These are phyloP conservation scores for Calliphora vicina DNA, from an alignment of 1,140 invertebrate species.

Conservation along the genomic window DNA sequence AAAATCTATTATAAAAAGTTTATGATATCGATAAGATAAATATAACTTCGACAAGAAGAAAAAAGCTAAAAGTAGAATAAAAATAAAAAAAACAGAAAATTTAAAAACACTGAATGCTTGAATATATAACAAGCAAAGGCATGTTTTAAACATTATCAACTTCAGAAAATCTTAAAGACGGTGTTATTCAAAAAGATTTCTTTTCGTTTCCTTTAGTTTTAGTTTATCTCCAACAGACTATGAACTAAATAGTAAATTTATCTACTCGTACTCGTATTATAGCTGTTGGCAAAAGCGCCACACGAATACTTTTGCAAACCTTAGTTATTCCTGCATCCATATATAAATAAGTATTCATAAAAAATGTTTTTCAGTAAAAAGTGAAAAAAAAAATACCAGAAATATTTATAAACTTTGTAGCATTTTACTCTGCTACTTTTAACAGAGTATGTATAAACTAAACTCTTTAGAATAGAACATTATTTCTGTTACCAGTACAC, in stretches of 20 bases:
- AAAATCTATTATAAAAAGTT: slow-evolving; percentile 19
- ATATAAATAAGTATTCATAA: background rate
- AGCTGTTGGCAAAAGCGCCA: slow-evolving; percentile 25
- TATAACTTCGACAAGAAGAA: background rate
- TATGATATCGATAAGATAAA: slow-evolving; percentile 3
- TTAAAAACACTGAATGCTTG: background rate
- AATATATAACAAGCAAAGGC: slow-evolving; percentile 11
- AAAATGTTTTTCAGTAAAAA: no score
- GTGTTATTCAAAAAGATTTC: slow-evolving; percentile 23
- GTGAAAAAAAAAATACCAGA: background rate
- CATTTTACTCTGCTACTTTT: background rate
- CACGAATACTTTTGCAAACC: background rate
- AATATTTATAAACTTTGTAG: background rate
- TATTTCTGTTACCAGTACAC: background rate
- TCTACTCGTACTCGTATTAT: background rate
- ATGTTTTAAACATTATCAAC: slow-evolving; percentile 25
- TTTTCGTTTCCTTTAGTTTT: background rate
- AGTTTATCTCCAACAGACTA: slow-evolving; percentile 4
- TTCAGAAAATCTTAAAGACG: slow-evolving; percentile 17
- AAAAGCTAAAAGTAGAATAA: background rate
- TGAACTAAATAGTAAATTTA: slow-evolving; percentile 3
- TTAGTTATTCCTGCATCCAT: background rate
- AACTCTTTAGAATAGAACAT: background rate
- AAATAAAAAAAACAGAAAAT: background rate
- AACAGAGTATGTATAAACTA: background rate